phyloP scores from a whole-genome alignment of 2,888 invertebrate genomes.

The Diarsia brunnea region DNA sequence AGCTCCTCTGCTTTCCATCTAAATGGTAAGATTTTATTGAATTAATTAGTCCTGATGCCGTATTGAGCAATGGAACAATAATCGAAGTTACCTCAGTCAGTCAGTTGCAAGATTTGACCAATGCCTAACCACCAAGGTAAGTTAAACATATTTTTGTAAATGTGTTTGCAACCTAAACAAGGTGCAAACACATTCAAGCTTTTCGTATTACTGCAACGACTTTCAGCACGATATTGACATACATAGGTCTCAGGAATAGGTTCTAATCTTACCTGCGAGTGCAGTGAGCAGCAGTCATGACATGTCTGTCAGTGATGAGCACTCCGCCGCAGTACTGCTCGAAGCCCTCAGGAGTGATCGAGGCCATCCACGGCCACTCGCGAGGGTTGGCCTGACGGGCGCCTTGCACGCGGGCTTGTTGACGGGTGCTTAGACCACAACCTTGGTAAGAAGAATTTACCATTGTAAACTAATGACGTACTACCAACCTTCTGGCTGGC shows the following conservation, averaged over 20 bases:
- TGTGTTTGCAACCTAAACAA: no score
- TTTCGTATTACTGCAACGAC: no score
- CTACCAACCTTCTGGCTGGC: no score
- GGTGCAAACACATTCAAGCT: no score
- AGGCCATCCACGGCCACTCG: slow-evolving; percentile 97
- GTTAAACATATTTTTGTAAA: no score
- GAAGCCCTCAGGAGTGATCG: slow-evolving; percentile 91
- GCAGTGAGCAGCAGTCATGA: slow-evolving; percentile 95
- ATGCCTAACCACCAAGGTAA: no score
- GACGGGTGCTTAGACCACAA: slow-evolving; percentile 90
- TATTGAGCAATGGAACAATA: no score
- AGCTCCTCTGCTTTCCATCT: slow-evolving; percentile 92
- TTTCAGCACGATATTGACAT: no score
- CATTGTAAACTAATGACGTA: background rate
- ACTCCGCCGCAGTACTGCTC: slow-evolving; percentile 95
- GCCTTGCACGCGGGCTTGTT: slow-evolving; percentile 90
- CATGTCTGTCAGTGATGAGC: slow-evolving; percentile 94
- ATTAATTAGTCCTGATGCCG: no score
- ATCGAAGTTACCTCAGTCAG: no score
- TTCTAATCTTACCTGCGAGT: slow-evolving; percentile 87
- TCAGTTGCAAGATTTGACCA: no score
- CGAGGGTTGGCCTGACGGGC: slow-evolving; percentile 92
- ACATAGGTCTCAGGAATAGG: no score
- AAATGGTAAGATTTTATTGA: slow-evolving; percentile 8
- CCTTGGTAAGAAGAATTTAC: slow-evolving; percentile 73